Conservation (phyloP, 2,797 vertebrate species). For the Psittacula echo region DNA sequence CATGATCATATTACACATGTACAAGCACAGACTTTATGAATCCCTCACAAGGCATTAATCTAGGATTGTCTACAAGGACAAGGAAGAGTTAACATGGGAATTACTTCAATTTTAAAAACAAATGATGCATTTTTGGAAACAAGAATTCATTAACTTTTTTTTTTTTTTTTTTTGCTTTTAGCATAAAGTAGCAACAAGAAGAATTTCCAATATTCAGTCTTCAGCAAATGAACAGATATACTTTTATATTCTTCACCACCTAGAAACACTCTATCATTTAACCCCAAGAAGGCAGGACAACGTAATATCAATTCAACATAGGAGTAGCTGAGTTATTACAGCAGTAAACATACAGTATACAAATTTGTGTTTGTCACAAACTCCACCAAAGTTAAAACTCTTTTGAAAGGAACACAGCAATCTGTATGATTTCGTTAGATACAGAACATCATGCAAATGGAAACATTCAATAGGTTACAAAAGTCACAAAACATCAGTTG, state of each 20-base stretch:
- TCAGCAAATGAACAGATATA: conserved; percentile 70
- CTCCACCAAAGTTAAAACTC: conserved; percentile 70
- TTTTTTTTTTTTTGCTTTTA: conserved; percentile 36
- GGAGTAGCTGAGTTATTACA: conserved; percentile 70
- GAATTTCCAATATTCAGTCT: conserved; percentile 59
- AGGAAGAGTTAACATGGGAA: conserved; percentile 64
- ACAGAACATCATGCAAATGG: conserved; percentile 76
- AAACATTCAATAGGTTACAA: conserved; percentile 75
- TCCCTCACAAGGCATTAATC: conserved; percentile 70
- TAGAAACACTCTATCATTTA: conserved; percentile 75
- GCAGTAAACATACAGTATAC: conserved; percentile 69
- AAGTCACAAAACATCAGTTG: conserved; percentile 73
- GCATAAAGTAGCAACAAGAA: conserved; percentile 73
- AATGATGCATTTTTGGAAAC: conserved; percentile 67
- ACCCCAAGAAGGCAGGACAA: conserved; percentile 71
- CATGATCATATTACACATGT: conserved; percentile 72
- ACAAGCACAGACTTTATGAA: conserved; percentile 68
- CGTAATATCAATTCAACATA: conserved; percentile 66
- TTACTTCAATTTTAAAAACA: conserved; percentile 69
- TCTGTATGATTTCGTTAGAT: conserved; percentile 59
- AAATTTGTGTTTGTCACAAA: conserved; percentile 69
- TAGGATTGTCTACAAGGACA: conserved; percentile 74
- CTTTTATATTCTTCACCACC: conserved; percentile 67
- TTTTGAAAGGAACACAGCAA: conserved; percentile 72
- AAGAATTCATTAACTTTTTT: conserved; percentile 58